Percentiles rank a stretch among this genome's conserved stretches.
phyloP scores from a whole-genome alignment of 2,888 invertebrate genomes.

The Morinoia aosen region DNA sequence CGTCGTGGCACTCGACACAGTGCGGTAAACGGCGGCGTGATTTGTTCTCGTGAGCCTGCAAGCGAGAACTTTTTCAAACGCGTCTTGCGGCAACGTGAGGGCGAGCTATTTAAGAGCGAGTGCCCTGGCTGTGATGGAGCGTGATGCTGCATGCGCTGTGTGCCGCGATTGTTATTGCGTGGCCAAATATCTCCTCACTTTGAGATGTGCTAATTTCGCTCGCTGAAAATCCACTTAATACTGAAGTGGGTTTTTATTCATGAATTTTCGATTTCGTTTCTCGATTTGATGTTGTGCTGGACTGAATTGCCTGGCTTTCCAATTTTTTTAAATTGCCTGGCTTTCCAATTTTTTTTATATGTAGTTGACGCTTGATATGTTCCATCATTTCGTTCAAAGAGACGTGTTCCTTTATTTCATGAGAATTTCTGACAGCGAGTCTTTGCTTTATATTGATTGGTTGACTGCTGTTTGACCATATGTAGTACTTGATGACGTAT shows the following conservation, averaged over 20 bases:
- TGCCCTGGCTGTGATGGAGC: not conserved
- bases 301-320: no score
- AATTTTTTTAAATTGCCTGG: no score
- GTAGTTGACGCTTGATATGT: no score
- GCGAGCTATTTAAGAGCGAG: not conserved
- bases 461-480: no score
- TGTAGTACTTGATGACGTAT: no score
- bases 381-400: no score
- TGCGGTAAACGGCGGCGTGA: not conserved
- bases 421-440: no score
- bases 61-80: not conserved
- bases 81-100: not conserved
- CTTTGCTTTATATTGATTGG: no score
- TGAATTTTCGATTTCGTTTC: not conserved
- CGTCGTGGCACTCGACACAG: not conserved
- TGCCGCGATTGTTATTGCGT: not conserved
- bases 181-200: not conserved
- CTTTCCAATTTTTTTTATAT: no score
- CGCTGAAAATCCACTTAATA: not conserved
- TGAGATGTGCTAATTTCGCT: not conserved
- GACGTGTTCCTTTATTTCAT: no score
- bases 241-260: not conserved
- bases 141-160: not conserved
- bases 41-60: not conserved
- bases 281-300: no score